phyloP scores from a whole-genome alignment of 2,797 vertebrate species.

The Enteromius unitaeniatus region DNA sequence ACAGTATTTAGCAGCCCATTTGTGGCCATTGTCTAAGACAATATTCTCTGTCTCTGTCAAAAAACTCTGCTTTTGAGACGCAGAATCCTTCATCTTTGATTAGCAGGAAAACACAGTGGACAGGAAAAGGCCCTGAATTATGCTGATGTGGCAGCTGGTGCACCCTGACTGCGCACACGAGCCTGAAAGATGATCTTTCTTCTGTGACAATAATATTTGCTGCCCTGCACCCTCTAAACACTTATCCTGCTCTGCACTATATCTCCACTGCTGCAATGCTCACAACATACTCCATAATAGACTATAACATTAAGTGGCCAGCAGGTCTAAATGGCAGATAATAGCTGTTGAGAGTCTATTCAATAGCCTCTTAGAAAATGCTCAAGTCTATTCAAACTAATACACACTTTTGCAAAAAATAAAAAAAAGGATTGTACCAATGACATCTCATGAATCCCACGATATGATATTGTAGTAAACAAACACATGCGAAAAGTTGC shows the following conservation, averaged over 20 bases:
- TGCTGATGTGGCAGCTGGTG: slow-evolving; percentile 44
- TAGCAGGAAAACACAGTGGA: neutral
- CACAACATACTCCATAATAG: slow-evolving; percentile 23
- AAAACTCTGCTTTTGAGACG: neutral
- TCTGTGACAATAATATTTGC: slow-evolving; percentile 34
- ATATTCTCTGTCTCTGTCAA: neutral
- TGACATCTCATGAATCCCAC: neutral
- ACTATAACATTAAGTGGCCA: slow-evolving; percentile 37
- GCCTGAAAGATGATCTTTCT: slow-evolving; percentile 41
- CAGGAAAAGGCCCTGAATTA: slow-evolving; percentile 41
- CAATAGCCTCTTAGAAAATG: slow-evolving; percentile 12
- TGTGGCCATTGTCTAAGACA: slow-evolving; percentile 1
- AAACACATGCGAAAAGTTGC: neutral
- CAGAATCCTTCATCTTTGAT: slow-evolving; percentile 34
- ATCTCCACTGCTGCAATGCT: slow-evolving; percentile 7
- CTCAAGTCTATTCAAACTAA: slow-evolving; percentile 5
- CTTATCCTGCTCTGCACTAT: slow-evolving; percentile 14
- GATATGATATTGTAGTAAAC: neutral
- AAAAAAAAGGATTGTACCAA: neutral
- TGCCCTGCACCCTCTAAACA: slow-evolving; percentile 9
- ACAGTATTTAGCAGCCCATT: slow-evolving; percentile 17
- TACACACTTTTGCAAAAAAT: slow-evolving; percentile 4
- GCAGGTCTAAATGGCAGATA: slow-evolving; percentile 44
- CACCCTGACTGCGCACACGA: slow-evolving; percentile 29
- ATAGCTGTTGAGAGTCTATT: slow-evolving; percentile 24